phyloP scores from a whole-genome alignment of 2,888 invertebrate genomes.

The Ophioninae sp. region DNA sequence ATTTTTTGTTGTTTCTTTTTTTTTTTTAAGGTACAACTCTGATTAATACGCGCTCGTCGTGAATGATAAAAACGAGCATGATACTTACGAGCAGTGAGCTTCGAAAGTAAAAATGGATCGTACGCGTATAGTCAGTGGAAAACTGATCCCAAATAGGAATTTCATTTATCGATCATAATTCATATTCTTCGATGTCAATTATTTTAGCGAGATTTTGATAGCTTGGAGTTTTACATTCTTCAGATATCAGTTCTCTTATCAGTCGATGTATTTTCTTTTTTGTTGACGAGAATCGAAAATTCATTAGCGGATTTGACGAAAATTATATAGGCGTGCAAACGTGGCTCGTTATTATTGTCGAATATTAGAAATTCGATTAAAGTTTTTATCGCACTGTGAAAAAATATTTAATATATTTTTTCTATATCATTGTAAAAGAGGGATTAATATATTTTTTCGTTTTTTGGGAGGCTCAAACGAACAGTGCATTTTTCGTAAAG shows the following conservation, averaged over 20 bases:
- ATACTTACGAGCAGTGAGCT: not conserved
- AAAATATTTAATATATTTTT: not conserved
- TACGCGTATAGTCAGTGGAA: not conserved
- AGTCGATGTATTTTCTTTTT: not conserved
- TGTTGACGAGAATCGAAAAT: not conserved
- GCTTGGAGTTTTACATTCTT: not conserved
- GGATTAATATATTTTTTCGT: not conserved
- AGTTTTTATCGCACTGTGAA: not conserved
- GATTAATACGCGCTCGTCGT: constrained; percentile 49
- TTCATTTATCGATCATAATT: constrained; percentile 1
- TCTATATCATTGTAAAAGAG: not conserved
- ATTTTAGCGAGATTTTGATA: not conserved
- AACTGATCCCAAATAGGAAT: constrained; percentile 5
- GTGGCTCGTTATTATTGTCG: not conserved
- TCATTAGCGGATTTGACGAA: not conserved
- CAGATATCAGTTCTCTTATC: not conserved
- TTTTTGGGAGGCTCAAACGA: not conserved
- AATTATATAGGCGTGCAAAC: not conserved
- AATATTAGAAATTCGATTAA: not conserved
- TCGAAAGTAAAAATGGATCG: not conserved
- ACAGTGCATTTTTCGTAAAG: not conserved
- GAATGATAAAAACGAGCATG: constrained; percentile 39
- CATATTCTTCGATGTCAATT: not conserved
- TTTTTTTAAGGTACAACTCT: constrained; percentile 1
- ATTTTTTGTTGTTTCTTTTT: constrained; percentile 17